Conservation (phyloP, 2,888 invertebrate genomes). For the Himalopsyche tibetana region DNA sequence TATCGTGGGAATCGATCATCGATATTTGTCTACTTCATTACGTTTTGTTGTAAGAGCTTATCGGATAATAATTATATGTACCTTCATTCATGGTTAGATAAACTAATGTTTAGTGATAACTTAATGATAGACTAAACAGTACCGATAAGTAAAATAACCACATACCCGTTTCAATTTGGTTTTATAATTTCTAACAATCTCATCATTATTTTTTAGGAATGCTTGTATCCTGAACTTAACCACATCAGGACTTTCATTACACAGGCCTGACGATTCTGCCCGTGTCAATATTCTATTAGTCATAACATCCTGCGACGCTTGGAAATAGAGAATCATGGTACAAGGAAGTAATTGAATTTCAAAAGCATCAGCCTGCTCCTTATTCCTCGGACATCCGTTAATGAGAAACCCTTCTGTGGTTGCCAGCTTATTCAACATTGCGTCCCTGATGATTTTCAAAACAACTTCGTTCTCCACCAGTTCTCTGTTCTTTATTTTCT, state of each 20-base stretch:
- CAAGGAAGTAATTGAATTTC: slow-evolving; percentile 83
- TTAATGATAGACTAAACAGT: too few species aligned
- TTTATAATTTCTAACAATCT: slow-evolving; percentile 89
- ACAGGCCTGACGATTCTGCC: slow-evolving; percentile 86
- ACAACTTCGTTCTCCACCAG: slow-evolving; percentile 94
- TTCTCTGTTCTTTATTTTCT: slow-evolving; percentile 92
- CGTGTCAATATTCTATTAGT: slow-evolving; percentile 85
- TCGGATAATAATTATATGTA: too few species aligned
- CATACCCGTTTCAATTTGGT: slow-evolving; percentile 86
- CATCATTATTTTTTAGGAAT: slow-evolving; percentile 91
- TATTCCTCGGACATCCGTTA: slow-evolving; percentile 95
- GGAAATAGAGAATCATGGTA: slow-evolving; percentile 87
- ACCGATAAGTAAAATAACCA: slow-evolving; percentile 44
- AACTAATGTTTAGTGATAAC: too few species aligned
- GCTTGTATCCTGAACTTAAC: slow-evolving; percentile 93
- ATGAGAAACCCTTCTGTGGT: slow-evolving; percentile 87
- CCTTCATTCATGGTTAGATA: too few species aligned
- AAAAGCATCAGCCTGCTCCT: slow-evolving; percentile 90
- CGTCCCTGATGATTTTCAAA: slow-evolving; percentile 88
- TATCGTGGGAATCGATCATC: too few species aligned
- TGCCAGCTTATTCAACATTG: slow-evolving; percentile 82
- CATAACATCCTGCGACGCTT: slow-evolving; percentile 87
- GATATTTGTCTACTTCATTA: too few species aligned
- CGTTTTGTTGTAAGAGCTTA: too few species aligned
- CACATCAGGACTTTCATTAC: slow-evolving; percentile 96